A percentile compares a stretch with the other conserved stretches of the same genome.
These are phyloP conservation scores for Brenthis ino DNA, from an alignment of 2,888 invertebrate genomes.

Conservation along the genomic window DNA sequence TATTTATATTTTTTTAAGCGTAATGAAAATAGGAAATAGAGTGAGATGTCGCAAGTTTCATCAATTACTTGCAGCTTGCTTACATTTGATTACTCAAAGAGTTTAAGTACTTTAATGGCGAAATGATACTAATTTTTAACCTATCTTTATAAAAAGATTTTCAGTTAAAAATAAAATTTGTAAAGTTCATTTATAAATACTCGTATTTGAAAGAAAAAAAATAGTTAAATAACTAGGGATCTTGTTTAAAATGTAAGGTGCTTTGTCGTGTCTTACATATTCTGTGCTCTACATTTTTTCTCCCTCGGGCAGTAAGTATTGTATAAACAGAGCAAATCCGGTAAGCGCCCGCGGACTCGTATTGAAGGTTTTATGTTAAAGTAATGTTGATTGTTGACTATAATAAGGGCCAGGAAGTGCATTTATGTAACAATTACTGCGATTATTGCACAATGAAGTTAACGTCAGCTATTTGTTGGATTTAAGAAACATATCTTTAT, in stretches of 20 bases:
- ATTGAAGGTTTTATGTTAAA: constrained; percentile 33
- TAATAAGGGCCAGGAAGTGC: constrained; percentile 35
- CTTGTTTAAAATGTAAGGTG: constrained; percentile 6
- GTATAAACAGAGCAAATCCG: constrained; percentile 76
- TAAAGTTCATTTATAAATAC: too few species aligned
- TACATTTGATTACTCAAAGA: too few species aligned
- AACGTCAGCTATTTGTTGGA: background rate
- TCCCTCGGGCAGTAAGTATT: constrained; percentile 61
- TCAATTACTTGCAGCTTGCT: too few species aligned
- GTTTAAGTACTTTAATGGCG: too few species aligned
- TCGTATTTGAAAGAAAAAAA: too few species aligned
- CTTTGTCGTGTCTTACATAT: constrained; percentile 30
- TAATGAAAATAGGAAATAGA: too few species aligned
- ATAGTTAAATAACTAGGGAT: background rate
- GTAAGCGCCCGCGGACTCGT: constrained; percentile 48
- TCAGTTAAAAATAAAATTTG: too few species aligned
- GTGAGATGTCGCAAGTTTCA: too few species aligned
- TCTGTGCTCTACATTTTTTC: constrained; percentile 44
- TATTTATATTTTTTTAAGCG: too few species aligned
- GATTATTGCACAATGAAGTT: constrained; percentile 18
- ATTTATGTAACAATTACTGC: constrained; percentile 27
- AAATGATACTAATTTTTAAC: too few species aligned
- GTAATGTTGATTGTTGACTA: constrained; percentile 31
- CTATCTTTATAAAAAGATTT: too few species aligned
- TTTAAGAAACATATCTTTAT: background rate